phyloP scores from a whole-genome alignment of 2,888 invertebrate genomes.

The Athalia rosae region DNA sequence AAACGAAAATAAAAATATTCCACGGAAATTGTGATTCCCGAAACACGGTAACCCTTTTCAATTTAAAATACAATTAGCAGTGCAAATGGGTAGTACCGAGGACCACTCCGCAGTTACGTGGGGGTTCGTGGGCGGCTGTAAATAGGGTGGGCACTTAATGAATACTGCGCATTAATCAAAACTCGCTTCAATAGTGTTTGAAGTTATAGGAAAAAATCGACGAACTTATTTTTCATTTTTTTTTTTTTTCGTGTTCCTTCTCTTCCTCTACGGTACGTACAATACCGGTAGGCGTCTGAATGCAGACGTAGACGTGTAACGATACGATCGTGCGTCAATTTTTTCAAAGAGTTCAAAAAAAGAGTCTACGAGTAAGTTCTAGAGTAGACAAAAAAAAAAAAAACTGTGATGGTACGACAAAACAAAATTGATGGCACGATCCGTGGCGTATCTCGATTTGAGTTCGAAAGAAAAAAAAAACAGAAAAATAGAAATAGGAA shows the following conservation, averaged over 20 bases:
- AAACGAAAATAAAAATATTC: not conserved
- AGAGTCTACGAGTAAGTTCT: too few relatives aligned
- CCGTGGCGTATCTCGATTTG: too few relatives aligned
- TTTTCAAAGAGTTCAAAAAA: too few relatives aligned
- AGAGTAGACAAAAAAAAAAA: too few relatives aligned
- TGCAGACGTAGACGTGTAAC: too few relatives aligned
- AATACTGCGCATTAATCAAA: conserved; percentile 29
- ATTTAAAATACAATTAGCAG: conserved; percentile 18
- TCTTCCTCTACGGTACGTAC: not conserved
- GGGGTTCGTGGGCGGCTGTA: not conserved
- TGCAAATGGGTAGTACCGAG: conserved; percentile 27
- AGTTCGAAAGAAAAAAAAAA: too few relatives aligned
- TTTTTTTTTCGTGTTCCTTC: not conserved
- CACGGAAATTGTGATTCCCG: conserved; percentile 14
- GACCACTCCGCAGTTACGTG: not conserved
- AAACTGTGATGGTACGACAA: too few relatives aligned
- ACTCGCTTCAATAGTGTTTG: conserved; percentile 8
- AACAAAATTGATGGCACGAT: too few relatives aligned
- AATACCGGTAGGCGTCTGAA: too few relatives aligned
- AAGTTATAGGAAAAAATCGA: conserved; percentile 25
- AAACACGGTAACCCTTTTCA: conserved; percentile 7
- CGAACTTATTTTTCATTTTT: not conserved
- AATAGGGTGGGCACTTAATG: conserved; percentile 29
- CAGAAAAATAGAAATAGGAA: too few relatives aligned
- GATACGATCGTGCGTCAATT: too few relatives aligned